Base-by-base conservation (phyloP, 2,797 vertebrate genomes). In the Erpetoichthys calabaricus region DNA sequence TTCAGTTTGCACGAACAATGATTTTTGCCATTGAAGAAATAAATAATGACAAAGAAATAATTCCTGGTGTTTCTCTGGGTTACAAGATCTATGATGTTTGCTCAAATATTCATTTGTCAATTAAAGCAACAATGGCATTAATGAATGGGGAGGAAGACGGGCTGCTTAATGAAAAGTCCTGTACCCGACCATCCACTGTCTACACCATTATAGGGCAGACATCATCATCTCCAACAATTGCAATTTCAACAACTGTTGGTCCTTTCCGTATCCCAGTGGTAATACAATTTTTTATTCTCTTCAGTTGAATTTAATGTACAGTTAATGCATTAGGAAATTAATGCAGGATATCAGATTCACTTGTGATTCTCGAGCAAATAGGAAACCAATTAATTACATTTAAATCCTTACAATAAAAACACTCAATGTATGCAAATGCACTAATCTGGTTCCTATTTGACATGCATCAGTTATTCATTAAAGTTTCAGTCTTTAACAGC, bases 1-100 rank as follows among this genome's bases (percentile, higher is more conserved):
- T 65, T 61, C 62, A 61, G 52, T 65, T 68, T 58, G 59, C 67
- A 51, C 73, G 70, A 59, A 66, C 63, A 3, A 58, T 74, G 47
- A 69, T 73, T 47, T 75, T 68, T 59, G 61, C 74, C 5, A 58
- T 70, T 57, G 68, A 71, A 56, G 68, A 73, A 62, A 71, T 76
- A 44, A 76, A 69, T 60, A 76, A 70, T 57, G 67, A 64, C 46
- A 70, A 62, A 42, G 51, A 65, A 4, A 45, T 74, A 43, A 63
- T 71, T 7, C 72, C 68, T 7, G 65, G 60, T 7, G 50, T 71
- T 44, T 62, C 56, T 5, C 4, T 25, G 53, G 53, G 53, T 5
- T 54, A 54, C 44, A 59, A 53, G 9, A 59, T 59, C 44, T 46
- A 54, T 9, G 58, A 59, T 54, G 43, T 45, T 25, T 59, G 58